Evolutionary conservation across 2,888 invertebrate species (phyloP), one percentile per base, ranked within the genome.

Genomic region (Catocala sponsa): DNA sequence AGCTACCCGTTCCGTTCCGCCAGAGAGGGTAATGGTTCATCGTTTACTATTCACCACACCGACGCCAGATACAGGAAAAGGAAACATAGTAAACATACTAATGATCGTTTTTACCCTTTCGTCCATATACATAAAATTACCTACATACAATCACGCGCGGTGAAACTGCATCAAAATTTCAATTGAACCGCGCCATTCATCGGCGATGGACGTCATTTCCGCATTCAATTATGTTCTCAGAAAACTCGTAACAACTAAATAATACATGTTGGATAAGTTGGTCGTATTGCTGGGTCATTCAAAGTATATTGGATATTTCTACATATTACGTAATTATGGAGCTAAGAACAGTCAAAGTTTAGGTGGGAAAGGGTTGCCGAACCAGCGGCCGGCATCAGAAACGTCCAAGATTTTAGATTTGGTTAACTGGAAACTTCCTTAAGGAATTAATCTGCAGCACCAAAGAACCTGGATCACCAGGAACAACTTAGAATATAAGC

Each of bases 1-100:
- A 68, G 70, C 64, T 63, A 66, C 74, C 78, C 84, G 88, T 89
- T 90, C 85, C 89, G 88, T 86, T 86, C 84, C 85, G 84, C 73
- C 80, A 80, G 85, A 74, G 80, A 76, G 77, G 73, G 81, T 82
- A 80, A 81, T 79, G 79, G 76, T 78, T 70, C 68, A 74, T 74
- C 74, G 78, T 85, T 85, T 84, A 76, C 81, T 86, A 89, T 89
- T 86, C 87, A 86, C 76, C 73, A 74, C 79, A 76, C 68, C 70
- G 68, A 63, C 68, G 59, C 54, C 70, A 78, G 79, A 70, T 80
- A 78, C 85, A 84, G 88, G 85, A 87, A 88, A 81, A 82, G 88
- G 88, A 85, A 87, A 80, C 81, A 68, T 74, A 80, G 75, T 81
- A 79, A 80, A 80, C 82, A 83, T 83, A 81, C 78, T 86, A 87